Percentiles rank a stretch among this genome's conserved stretches.
These are phyloP conservation scores for Lasioglossum marginatum DNA, from an alignment of 2,888 invertebrate species.

Conservation along the genomic window DNA sequence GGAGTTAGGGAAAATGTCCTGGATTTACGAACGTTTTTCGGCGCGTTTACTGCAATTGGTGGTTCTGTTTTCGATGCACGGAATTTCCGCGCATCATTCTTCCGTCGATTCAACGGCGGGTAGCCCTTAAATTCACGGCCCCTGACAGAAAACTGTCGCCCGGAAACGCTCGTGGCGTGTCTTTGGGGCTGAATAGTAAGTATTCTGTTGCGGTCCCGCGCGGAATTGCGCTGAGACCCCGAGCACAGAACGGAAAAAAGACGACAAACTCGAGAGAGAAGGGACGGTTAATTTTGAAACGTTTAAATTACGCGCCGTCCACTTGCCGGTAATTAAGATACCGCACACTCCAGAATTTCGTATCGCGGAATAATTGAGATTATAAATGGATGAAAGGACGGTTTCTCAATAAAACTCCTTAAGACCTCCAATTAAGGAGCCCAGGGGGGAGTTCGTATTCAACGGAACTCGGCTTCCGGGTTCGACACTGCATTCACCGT, in stretches of 20 bases:
- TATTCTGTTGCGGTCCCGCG: conserved; percentile 20
- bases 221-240: conserved; percentile 25
- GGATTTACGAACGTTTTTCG: neutral
- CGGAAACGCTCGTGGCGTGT: conserved; percentile 20
- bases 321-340: conserved; percentile 63
- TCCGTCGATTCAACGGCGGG: neutral
- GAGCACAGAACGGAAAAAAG: neutral
- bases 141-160: neutral
- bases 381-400: conserved; percentile 57
- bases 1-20: neutral
- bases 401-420: conserved; percentile 53
- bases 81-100: neutral
- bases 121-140: neutral
- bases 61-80: neutral
- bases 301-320: conserved; percentile 60
- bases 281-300: conserved; percentile 46
- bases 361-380: conserved; percentile 60
- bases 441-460: conserved; percentile 28
- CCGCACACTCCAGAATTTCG: conserved; percentile 49
- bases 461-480: conserved; percentile 1
- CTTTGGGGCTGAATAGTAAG: neutral
- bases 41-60: conserved; percentile 8
- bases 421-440: conserved; percentile 49
- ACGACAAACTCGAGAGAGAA: conserved; percentile 17
- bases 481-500: conserved; percentile 4